A percentile compares a stretch with the other conserved stretches of the same genome.
Evolutionary conservation across 2,888 invertebrate genomes (phyloP).

Genomic region (Oxyteleia sp.): DNA sequence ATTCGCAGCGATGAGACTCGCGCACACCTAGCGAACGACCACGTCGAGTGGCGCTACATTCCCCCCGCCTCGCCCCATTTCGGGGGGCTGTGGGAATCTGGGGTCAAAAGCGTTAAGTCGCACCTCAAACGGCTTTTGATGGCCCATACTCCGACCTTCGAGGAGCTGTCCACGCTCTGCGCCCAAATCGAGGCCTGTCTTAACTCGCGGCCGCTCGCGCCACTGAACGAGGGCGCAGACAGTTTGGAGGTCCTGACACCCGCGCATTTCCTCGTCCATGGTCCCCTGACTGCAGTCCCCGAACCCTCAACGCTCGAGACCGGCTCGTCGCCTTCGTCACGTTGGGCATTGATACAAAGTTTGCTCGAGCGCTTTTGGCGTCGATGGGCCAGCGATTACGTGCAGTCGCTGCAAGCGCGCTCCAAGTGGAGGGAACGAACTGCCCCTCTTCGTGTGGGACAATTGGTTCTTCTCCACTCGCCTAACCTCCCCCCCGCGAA

Average conservation of each 20-base stretch:
- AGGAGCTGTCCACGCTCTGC: not conserved
- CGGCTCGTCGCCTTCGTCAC: too few species aligned
- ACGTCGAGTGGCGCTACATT: not conserved
- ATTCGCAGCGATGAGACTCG: too few species aligned
- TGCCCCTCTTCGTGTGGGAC: too few species aligned
- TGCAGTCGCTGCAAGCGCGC: too few species aligned
- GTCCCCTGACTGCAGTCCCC: not conserved
- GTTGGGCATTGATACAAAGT: too few species aligned
- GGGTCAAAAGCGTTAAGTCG: not conserved
- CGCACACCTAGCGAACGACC: too few species aligned
- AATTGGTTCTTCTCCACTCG: too few species aligned
- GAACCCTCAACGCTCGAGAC: too few species aligned
- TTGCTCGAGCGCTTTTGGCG: too few species aligned
- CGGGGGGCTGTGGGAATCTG: slow-evolving; percentile 1
- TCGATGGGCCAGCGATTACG: too few species aligned
- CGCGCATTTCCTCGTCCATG: not conserved
- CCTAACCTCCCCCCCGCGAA: too few species aligned
- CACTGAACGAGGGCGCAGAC: not conserved
- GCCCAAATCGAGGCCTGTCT: not conserved
- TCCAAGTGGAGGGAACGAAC: too few species aligned
- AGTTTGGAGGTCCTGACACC: not conserved
- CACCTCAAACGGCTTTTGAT: not conserved
- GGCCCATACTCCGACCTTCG: not conserved
- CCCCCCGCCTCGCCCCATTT: not conserved
- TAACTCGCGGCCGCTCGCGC: not conserved